phyloP scores from a whole-genome alignment of 2,888 invertebrate species.

The Ochropleura plecta region DNA sequence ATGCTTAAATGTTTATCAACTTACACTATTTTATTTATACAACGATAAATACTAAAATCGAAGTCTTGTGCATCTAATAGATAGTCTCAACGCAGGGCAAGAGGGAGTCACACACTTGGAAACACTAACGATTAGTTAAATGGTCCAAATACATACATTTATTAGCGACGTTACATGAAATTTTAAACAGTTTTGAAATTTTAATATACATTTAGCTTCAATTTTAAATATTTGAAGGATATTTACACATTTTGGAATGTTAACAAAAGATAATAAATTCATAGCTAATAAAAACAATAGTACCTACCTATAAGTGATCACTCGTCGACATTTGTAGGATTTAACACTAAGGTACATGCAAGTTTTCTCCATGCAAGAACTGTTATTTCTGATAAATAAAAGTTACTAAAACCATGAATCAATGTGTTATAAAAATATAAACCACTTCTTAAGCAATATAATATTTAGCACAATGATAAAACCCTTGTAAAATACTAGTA shows the following conservation, averaged over 20 bases:
- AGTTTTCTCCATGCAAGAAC: conserved; percentile 27
- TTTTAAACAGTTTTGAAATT: conserved; percentile 47
- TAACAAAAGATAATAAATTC: conserved; percentile 44
- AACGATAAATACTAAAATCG: conserved; percentile 74
- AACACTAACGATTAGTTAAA: conserved; percentile 70
- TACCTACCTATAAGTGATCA: conserved; percentile 17
- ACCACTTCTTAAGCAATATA: conserved; percentile 32
- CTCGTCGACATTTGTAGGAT: conserved; percentile 20
- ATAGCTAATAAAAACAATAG: conserved; percentile 22
- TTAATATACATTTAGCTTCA: conserved; percentile 49
- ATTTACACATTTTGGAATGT: conserved; percentile 68
- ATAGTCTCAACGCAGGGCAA: conserved; percentile 79
- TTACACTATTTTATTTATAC: conserved; percentile 77
- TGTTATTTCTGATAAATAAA: conserved; percentile 1
- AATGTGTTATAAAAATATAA: conserved; percentile 45
- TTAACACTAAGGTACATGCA: conserved; percentile 25
- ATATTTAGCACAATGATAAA: conserved; percentile 40
- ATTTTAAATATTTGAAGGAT: conserved; percentile 52
- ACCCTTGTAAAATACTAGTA: conserved; percentile 49
- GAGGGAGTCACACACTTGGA: conserved; percentile 68
- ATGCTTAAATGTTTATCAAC: conserved; percentile 72
- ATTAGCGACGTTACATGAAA: conserved; percentile 57
- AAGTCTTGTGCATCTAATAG: conserved; percentile 84
- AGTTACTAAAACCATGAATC: conserved; percentile 22
- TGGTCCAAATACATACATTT: conserved; percentile 69